Conservation (phyloP, 2,888 invertebrate genomes). For the Blastobasis lacticolella region DNA sequence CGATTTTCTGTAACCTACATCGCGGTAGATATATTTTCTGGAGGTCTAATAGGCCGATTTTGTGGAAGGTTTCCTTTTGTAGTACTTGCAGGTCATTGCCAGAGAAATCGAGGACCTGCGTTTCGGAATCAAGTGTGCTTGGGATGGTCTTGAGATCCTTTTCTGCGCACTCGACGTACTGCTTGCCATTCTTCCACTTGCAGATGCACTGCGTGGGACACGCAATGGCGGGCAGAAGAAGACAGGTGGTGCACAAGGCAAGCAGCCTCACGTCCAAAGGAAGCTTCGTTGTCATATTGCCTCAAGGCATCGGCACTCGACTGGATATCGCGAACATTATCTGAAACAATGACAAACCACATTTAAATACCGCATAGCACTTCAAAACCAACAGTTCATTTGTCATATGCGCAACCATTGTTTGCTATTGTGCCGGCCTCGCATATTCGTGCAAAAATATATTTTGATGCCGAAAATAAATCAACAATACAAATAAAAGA, state of each 20-base stretch:
- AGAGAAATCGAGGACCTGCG: slow-evolving; percentile 90
- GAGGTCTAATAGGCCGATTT: slow-evolving; percentile 85
- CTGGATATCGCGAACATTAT: slow-evolving; percentile 47
- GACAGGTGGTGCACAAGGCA: slow-evolving; percentile 61
- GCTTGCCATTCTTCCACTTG: slow-evolving; percentile 95
- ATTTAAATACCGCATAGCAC: not conserved
- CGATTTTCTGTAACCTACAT: slow-evolving; percentile 85
- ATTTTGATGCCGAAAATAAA: too few relatives aligned
- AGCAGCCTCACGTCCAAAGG: slow-evolving; percentile 57
- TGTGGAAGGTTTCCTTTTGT: slow-evolving; percentile 85
- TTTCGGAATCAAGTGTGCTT: slow-evolving; percentile 85
- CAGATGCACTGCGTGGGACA: slow-evolving; percentile 89
- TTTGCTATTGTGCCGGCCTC: too few relatives aligned
- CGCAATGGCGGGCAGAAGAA: slow-evolving; percentile 61
- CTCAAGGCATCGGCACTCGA: slow-evolving; percentile 46
- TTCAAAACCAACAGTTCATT: too few relatives aligned
- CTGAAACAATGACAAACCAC: slow-evolving; percentile 50
- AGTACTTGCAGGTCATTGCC: slow-evolving; percentile 88
- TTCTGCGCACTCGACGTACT: slow-evolving; percentile 90
- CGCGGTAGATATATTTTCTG: slow-evolving; percentile 89
- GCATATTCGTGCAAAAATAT: too few relatives aligned
- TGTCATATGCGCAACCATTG: too few relatives aligned
- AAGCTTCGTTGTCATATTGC: slow-evolving; percentile 57
- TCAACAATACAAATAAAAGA: too few relatives aligned
- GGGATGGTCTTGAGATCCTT: slow-evolving; percentile 85